These are phyloP conservation scores for Sisor rabdophorus DNA, from an alignment of 2,113 vertebrate genomes.

Conservation along the genomic window DNA sequence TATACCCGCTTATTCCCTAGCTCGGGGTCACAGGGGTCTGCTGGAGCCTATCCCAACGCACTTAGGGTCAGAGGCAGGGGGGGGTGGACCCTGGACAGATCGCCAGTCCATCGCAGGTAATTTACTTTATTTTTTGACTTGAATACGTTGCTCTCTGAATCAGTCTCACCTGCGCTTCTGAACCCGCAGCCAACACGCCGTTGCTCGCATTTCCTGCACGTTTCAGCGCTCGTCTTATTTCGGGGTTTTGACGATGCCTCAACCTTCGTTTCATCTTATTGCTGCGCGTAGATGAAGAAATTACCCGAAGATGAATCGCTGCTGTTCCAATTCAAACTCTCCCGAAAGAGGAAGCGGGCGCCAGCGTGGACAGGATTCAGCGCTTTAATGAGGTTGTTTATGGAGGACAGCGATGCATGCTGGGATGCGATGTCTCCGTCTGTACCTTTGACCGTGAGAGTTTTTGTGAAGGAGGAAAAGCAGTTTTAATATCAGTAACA, in stretches of 20 bases:
- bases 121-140: too few species aligned
- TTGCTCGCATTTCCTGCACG: slow-evolving; percentile 9
- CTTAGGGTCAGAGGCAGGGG: too few species aligned
- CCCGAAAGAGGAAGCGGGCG: slow-evolving; percentile 8
- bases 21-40: too few species aligned
- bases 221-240: background rate
- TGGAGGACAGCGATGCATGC: slow-evolving; percentile 6
- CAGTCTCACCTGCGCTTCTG: background rate
- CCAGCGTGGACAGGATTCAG: slow-evolving; percentile 4
- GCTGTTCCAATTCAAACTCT: slow-evolving; percentile 13
- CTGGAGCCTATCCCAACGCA: too few species aligned
- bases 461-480: background rate
- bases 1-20: too few species aligned
- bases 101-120: too few species aligned
- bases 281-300: slow-evolving; percentile 10
- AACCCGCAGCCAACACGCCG: background rate
- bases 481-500: background rate
- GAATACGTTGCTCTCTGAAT: background rate
- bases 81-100: too few species aligned
- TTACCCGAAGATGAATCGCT: slow-evolving; percentile 13
- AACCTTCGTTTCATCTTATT: slow-evolving; percentile 4
- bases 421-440: background rate
- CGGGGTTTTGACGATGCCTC: background rate
- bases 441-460: background rate
- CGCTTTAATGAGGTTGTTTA: slow-evolving; percentile 5